Evolutionary conservation across 2,888 invertebrate species (phyloP).

Genomic region (Oscheius sp.): DNA sequence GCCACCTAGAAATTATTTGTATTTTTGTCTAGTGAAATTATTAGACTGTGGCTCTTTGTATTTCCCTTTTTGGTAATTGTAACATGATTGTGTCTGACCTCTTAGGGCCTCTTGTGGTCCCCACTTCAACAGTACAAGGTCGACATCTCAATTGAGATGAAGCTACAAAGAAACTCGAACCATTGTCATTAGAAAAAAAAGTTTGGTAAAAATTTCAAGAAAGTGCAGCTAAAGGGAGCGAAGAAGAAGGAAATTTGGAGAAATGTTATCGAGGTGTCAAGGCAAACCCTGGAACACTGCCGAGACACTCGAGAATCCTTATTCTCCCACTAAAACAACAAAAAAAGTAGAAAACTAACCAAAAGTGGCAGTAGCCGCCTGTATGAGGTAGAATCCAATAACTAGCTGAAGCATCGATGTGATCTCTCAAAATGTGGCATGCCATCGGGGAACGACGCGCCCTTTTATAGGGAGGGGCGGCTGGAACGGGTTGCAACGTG

Average conservation of each 20-base stretch:
- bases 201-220: too few relatives aligned
- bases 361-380: slow-evolving; percentile 18
- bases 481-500: slow-evolving; percentile 22
- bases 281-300: too few relatives aligned
- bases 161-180: too few relatives aligned
- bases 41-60: too few relatives aligned
- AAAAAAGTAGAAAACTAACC: slow-evolving; percentile 2
- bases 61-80: neutral
- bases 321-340: neutral
- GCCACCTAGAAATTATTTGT: slow-evolving; percentile 41
- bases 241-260: too few relatives aligned
- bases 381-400: slow-evolving; percentile 1
- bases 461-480: slow-evolving; percentile 16
- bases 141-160: too few relatives aligned
- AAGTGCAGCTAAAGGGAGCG: too few relatives aligned
- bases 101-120: too few relatives aligned
- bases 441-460: neutral
- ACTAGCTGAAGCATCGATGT: slow-evolving; percentile 15
- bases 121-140: too few relatives aligned
- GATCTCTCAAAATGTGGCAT: slow-evolving; percentile 15
- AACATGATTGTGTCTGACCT: neutral
- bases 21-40: neutral
- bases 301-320: neutral
- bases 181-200: too few relatives aligned
- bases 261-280: neutral